These are phyloP conservation scores for Bryconaethiops microstoma DNA, from an alignment of 2,797 vertebrate genomes.

Conservation along the genomic window DNA sequence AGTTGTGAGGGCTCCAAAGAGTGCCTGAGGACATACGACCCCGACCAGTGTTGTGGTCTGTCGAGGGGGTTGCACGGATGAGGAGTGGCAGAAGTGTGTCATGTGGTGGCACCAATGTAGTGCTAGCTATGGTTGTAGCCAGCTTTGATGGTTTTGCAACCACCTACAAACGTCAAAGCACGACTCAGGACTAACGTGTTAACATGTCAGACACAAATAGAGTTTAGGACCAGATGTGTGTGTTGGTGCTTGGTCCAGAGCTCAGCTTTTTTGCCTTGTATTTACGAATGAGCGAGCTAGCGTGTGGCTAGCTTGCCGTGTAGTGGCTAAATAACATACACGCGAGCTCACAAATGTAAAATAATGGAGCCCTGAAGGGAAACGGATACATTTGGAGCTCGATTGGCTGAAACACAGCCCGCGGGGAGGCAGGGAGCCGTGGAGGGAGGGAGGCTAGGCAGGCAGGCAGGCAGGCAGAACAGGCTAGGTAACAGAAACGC, in stretches of 20 bases:
- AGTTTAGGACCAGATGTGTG: too few relatives aligned
- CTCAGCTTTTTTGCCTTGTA: not conserved
- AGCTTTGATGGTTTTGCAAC: not conserved
- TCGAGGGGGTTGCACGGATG: not conserved
- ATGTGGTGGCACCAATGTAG: slow-evolving; percentile 22
- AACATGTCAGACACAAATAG: not conserved
- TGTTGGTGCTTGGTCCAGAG: not conserved
- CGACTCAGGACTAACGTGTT: not conserved
- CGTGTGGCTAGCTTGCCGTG: slow-evolving; percentile 9
- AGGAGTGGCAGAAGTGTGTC: slow-evolving; percentile 40
- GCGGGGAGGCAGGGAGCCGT: not conserved
- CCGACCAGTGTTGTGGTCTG: slow-evolving; percentile 6
- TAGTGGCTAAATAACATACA: slow-evolving; percentile 2
- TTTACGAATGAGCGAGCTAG: not conserved
- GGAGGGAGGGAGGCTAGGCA: not conserved
- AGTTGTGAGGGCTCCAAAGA: not conserved
- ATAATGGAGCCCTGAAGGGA: too few relatives aligned
- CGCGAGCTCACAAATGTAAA: not conserved
- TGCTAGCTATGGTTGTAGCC: not conserved
- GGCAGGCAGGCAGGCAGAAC: slow-evolving; percentile 22
- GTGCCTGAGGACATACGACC: not conserved
- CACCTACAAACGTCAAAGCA: not conserved
- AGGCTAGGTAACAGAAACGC: slow-evolving; percentile 36
- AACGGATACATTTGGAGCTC: not conserved
- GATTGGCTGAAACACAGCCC: not conserved